Evolutionary conservation across 2,797 vertebrate species (phyloP), one percentile per base, ranked within the genome.

Genomic region (Melanogrammus aeglefinus): DNA sequence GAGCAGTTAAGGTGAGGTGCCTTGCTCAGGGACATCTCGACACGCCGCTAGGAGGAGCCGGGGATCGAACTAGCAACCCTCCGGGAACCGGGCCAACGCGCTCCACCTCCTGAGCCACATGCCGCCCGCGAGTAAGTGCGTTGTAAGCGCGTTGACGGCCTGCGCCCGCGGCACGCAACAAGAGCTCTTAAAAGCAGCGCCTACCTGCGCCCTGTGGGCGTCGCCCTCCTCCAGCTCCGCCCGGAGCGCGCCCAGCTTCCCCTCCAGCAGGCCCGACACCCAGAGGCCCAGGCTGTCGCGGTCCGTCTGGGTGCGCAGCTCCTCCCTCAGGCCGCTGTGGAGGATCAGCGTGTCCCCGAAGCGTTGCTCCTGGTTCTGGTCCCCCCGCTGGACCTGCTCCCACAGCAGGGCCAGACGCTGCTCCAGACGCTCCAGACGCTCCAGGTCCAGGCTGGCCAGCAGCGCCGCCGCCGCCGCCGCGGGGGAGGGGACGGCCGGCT

Each of bases 331-430:
- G 14, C 87, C 90, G 81, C 77, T 90, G 77, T 96, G 93, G 0
- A 94, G 86, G 44, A 85, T 84, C 12, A 93, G 75, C 51, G 96
- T 44, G 36, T 95, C 90, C 0, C 76, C 78, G 0, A 96, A 94
- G 13, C 84, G 90, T 85, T 93, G 82, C 5, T 93, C 88, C 8
- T 86, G 92, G 82, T 83, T 89, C 81, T 87, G 82, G 75, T 93
- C 86, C 1, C 91, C 91, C 78, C 89, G 87, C 78, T 91, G 91
- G 75, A 96, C 94, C 74, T 71, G 94, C 12, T 91, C 90, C 85
- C 93, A 95, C 77, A 99, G 5, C 7, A 91, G 81, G 1, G 92
- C 88, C 79, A 98, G 80, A 29, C 95, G 94, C 73, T 88, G 92
- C 81, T 97, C 96, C 83, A 98, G 72, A 0, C 85, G 91, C 24